A percentile compares a stretch with the other conserved stretches of the same genome.
These are phyloP conservation scores for Saguinus imperator DNA, from an alignment of 2,113 vertebrate species.

Conservation along the genomic window DNA sequence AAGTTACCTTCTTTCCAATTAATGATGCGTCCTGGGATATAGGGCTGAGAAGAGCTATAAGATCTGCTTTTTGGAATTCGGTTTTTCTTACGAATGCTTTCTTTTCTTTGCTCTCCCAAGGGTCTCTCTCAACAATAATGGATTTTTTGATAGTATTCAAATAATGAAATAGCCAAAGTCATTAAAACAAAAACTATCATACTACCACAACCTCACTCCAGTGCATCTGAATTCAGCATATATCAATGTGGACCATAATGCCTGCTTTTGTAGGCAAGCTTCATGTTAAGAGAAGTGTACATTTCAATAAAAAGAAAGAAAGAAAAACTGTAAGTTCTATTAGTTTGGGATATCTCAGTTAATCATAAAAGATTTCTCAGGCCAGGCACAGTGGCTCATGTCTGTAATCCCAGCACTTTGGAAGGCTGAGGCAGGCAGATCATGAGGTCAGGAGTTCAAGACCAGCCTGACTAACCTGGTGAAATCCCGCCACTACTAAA, in stretches of 20 bases:
- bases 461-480: too few relatives aligned
- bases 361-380: neutral
- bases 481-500: too few relatives aligned
- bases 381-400: too few relatives aligned
- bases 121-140: neutral
- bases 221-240: neutral
- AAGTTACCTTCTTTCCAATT: neutral
- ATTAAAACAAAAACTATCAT: slow-evolving; percentile 5
- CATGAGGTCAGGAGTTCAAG: too few relatives aligned
- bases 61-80: neutral
- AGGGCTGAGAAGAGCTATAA: neutral
- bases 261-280: neutral
- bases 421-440: too few relatives aligned
- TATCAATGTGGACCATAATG: neutral
- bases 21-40: neutral
- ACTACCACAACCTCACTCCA: neutral
- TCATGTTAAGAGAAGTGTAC: neutral
- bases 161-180: neutral
- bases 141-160: neutral
- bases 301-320: neutral
- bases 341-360: neutral
- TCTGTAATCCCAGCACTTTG: too few relatives aligned
- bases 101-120: neutral
- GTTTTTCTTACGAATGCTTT: neutral
- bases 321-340: neutral